These are phyloP conservation scores for Drosophila diplacantha DNA, from an alignment of 2,888 invertebrate genomes.

Conservation along the genomic window DNA sequence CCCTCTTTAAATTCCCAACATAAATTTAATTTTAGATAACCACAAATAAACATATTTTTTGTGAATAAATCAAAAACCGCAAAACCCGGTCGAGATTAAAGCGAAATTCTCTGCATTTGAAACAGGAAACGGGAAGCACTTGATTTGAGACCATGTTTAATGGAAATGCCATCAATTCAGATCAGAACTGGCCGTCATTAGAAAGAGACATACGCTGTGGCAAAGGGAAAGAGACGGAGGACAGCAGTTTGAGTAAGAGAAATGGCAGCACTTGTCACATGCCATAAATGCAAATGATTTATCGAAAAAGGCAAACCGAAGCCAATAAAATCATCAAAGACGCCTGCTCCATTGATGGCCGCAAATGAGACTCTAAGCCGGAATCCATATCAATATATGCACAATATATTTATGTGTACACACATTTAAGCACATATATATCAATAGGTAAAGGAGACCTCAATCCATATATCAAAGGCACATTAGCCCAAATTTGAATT, in stretches of 20 bases:
- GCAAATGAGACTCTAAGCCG: slow-evolving; percentile 48
- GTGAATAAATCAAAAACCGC: background rate
- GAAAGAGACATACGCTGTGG: slow-evolving; percentile 4
- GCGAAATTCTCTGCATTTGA: background rate
- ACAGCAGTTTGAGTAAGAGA: background rate
- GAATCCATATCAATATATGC: slow-evolving; percentile 17
- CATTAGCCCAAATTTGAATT: slow-evolving; percentile 66
- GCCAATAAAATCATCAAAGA: slow-evolving; percentile 62
- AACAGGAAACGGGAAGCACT: slow-evolving; percentile 28
- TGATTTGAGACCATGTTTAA: slow-evolving; percentile 26
- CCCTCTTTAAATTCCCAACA: background rate
- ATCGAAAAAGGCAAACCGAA: slow-evolving; percentile 34
- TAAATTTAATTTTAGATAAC: background rate
- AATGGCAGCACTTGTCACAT: slow-evolving; percentile 29
- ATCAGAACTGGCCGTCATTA: slow-evolving; percentile 9
- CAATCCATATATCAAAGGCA: slow-evolving; percentile 58
- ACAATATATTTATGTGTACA: background rate
- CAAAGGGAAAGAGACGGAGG: background rate
- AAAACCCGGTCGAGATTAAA: slow-evolving; percentile 1
- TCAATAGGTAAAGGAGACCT: slow-evolving; percentile 27
- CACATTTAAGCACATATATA: slow-evolving; percentile 17
- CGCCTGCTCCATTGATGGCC: slow-evolving; percentile 52
- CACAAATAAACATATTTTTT: background rate
- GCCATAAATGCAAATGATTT: slow-evolving; percentile 41
- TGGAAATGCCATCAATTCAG: slow-evolving; percentile 30